Conservation (phyloP, 2,113 vertebrate species). For the Jaculus jaculus region DNA sequence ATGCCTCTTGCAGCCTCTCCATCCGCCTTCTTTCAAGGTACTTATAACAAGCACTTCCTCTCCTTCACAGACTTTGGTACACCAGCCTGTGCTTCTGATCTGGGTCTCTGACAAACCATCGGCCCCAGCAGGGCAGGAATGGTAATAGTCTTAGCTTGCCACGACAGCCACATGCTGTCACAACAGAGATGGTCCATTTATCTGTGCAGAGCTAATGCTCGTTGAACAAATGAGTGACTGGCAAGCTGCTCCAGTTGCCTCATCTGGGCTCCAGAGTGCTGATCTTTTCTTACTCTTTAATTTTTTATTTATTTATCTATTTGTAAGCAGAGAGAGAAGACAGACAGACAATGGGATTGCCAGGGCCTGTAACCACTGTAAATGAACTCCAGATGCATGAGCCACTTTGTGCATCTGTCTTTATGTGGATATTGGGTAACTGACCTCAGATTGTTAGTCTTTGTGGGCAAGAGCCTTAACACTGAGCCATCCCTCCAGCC, state of each 20-base stretch:
- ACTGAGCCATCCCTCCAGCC: too few relatives aligned
- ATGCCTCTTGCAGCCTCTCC: not conserved
- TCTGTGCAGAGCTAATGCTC: not conserved
- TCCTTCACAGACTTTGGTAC: not conserved
- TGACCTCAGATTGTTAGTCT: too few relatives aligned
- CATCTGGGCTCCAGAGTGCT: not conserved
- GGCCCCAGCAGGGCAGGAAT: not conserved
- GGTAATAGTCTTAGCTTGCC: not conserved
- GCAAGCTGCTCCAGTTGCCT: not conserved
- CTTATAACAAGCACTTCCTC: not conserved
- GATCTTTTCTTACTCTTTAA: not conserved
- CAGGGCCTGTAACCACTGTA: too few relatives aligned
- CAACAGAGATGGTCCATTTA: not conserved
- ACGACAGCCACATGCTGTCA: not conserved
- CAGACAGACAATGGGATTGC: too few relatives aligned
- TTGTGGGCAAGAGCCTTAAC: too few relatives aligned
- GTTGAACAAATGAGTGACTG: not conserved
- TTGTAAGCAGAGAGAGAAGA: too few relatives aligned
- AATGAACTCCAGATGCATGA: too few relatives aligned
- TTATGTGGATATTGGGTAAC: too few relatives aligned
- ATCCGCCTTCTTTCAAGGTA: too few relatives aligned
- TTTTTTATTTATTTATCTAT: too few relatives aligned
- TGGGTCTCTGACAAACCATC: not conserved
- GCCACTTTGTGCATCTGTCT: too few relatives aligned
- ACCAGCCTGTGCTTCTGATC: not conserved